Base-by-base conservation (phyloP, 2,113 vertebrate genomes). In the Urocolius indicus region DNA sequence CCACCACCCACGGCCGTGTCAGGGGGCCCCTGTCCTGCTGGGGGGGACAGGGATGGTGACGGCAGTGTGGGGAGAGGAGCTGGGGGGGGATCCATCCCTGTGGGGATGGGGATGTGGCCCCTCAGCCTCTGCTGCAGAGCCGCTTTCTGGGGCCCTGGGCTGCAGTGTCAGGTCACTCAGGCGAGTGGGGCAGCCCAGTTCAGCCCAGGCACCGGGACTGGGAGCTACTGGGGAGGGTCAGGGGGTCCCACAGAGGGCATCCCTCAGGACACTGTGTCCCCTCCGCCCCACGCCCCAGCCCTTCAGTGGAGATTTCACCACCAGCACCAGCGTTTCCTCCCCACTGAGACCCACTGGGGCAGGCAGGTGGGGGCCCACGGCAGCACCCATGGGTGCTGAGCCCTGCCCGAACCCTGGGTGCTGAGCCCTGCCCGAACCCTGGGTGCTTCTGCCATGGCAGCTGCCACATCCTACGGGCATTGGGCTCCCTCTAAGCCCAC, bases 311-410 rank as follows among this genome's bases (percentile, higher is more conserved):
- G 96, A 81, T 89, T 91, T 91, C 93, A 96, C 87, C 93, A 96
- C 93, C 96, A 96, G 96, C 96, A 96, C 89, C 94, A 95, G 94
- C 93, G 76, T 95, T 94, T 95, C 49, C 67, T 96, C 86, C 76
- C 94, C 89, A 79, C 76, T 92, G 86, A 89, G 89, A 92, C 73
- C 65, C 8, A 18, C 93, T 85, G 96, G 91, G 91, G 80, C 27
- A 59, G 91, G 59, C 2, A 0, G 59, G 41, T 5, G 43, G 55
- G 27, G 16, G 6, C 0, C 29, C 72, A 18, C 2, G 1, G 36
- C 4, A 2, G 84, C 67, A 68, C 48, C 82, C 23, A 1, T 29
- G 76, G 76, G 63, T 72, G 82, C 82, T 71, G 63, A 66, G 52
- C 34, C 46, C 52, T 49, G 54, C 38, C 73, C 41, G 29, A 29